Evolutionary conservation across 2,113 vertebrate genomes (phyloP).

Genomic region (Tachysurus vachellii): DNA sequence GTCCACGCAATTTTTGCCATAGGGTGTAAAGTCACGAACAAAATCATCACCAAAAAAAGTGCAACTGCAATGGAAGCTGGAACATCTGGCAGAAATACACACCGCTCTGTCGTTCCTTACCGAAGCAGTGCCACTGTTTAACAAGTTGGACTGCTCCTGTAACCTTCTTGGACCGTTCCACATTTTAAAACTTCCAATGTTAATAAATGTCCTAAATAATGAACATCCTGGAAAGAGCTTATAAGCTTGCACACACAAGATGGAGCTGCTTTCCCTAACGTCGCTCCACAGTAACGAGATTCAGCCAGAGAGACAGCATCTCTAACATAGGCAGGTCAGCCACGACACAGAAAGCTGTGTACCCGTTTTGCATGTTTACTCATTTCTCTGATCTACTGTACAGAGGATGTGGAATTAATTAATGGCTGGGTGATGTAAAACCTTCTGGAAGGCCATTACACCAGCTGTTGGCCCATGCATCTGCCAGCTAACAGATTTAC

Average conservation of each 20-base stretch:
- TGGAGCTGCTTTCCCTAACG: neutral
- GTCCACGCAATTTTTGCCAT: neutral
- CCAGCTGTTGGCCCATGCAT: slow-evolving; percentile 41
- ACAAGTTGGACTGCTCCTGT: neutral
- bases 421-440: neutral
- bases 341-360: neutral
- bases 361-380: neutral
- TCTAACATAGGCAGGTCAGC: neutral
- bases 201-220: neutral
- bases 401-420: neutral
- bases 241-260: neutral
- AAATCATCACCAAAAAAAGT: too few species aligned
- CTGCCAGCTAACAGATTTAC: slow-evolving; percentile 63
- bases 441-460: neutral
- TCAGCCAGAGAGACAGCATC: too few species aligned
- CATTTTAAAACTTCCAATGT: neutral
- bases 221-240: neutral
- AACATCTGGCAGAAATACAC: neutral
- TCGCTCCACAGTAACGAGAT: neutral
- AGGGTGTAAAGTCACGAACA: neutral
- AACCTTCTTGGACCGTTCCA: neutral
- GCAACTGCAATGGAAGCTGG: neutral
- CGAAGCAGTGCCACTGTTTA: neutral
- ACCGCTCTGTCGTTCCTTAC: too few species aligned
- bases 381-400: neutral